These are phyloP conservation scores for Agriopis marginaria DNA, from an alignment of 2,888 invertebrate species.

Conservation along the genomic window DNA sequence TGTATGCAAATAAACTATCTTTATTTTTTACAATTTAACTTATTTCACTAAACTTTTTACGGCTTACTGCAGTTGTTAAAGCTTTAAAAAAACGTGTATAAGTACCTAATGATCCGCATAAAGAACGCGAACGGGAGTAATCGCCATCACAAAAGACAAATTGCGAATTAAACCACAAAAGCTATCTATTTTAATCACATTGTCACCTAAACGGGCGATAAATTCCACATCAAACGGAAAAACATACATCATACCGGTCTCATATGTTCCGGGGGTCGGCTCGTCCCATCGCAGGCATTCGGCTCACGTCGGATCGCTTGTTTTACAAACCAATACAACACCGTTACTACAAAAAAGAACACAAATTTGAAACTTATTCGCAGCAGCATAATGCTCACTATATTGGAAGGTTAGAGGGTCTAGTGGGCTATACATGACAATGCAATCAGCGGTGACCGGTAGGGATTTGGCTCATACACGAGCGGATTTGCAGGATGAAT, in stretches of 20 bases:
- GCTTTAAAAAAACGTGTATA: no score
- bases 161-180: conserved; percentile 35
- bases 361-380: conserved; percentile 36
- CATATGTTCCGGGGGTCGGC: conserved; percentile 81
- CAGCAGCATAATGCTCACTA: conserved; percentile 31
- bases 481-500: conserved; percentile 86
- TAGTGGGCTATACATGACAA: conserved; percentile 72
- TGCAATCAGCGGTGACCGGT: conserved; percentile 86
- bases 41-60: no score
- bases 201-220: conserved; percentile 64
- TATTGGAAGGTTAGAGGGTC: background rate
- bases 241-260: conserved; percentile 83
- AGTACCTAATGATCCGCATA: no score
- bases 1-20: no score
- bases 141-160: conserved; percentile 12
- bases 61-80: no score
- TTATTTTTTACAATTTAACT: no score
- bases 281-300: conserved; percentile 73
- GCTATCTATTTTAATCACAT: conserved; percentile 59
- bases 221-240: conserved; percentile 77
- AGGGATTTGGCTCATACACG: conserved; percentile 86
- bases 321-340: conserved; percentile 84
- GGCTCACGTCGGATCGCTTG: conserved; percentile 84
- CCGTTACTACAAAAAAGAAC: conserved; percentile 47
- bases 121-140: background rate